Evolutionary conservation across 2,797 vertebrate genomes (phyloP).

Genomic region (Cryptoblepharus egeriae): DNA sequence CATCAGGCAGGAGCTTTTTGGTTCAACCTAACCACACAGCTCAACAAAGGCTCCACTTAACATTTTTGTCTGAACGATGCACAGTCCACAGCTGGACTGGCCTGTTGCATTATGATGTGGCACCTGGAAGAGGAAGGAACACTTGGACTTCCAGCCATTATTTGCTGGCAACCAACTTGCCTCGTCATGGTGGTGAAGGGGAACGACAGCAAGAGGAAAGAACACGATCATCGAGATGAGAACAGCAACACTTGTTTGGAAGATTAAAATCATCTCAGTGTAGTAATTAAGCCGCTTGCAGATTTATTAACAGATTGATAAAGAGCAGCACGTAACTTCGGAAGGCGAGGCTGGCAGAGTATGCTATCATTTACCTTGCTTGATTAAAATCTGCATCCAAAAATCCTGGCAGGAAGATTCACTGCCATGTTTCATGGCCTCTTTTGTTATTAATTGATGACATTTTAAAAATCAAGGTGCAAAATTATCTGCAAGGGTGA

Average conservation of each 20-base stretch:
- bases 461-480: slow-evolving; percentile 8
- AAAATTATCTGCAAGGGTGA: slow-evolving; percentile 27
- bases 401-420: background rate
- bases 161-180: slow-evolving; percentile 31
- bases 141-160: no score
- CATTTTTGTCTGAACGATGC: no score
- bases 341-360: slow-evolving; percentile 14
- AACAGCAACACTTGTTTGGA: slow-evolving; percentile 8
- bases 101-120: no score
- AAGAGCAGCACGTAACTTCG: background rate
- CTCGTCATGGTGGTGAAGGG: background rate
- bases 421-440: slow-evolving; percentile 11
- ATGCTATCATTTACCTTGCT: background rate
- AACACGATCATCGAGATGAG: background rate
- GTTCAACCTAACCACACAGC: no score
- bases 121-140: no score
- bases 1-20: background rate
- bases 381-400: slow-evolving; percentile 12
- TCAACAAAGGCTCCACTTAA: no score
- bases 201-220: background rate
- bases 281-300: background rate
- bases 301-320: background rate
- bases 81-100: no score
- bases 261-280: background rate
- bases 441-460: slow-evolving; percentile 3